These are phyloP conservation scores for Catonia carolina DNA, from an alignment of 2,888 invertebrate genomes.

Conservation along the genomic window DNA sequence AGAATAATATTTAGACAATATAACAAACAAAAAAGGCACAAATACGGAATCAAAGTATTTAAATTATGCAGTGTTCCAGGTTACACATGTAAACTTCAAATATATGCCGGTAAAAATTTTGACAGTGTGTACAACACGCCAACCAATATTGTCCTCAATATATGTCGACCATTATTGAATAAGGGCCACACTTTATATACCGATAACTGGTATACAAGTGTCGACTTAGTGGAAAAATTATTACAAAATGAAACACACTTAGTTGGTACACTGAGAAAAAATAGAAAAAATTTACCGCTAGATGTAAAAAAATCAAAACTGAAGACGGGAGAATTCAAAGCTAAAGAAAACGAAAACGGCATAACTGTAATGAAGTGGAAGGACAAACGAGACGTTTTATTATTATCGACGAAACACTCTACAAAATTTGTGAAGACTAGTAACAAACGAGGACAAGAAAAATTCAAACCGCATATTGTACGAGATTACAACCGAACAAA, in stretches of 20 bases:
- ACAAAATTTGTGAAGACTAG: background rate
- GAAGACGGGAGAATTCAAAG: slow-evolving; percentile 23
- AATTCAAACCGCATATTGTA: slow-evolving; percentile 34
- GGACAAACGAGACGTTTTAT: slow-evolving; percentile 26
- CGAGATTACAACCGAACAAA: slow-evolving; percentile 37
- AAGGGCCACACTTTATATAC: slow-evolving; percentile 11
- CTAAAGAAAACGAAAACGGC: slow-evolving; percentile 22
- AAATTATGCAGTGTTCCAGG: slow-evolving; percentile 35
- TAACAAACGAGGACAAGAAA: background rate
- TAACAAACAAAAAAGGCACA: slow-evolving; percentile 36
- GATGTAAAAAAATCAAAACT: slow-evolving; percentile 26
- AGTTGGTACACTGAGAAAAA: slow-evolving; percentile 28
- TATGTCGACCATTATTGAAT: slow-evolving; percentile 15
- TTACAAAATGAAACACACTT: slow-evolving; percentile 26
- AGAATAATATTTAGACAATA: slow-evolving; percentile 35
- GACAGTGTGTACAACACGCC: background rate
- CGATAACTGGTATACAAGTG: slow-evolving; percentile 29
- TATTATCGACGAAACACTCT: slow-evolving; percentile 24
- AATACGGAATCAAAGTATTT: slow-evolving; percentile 39
- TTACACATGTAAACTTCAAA: slow-evolving; percentile 36
- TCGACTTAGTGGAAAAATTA: slow-evolving; percentile 24
- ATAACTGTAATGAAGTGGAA: slow-evolving; percentile 26
- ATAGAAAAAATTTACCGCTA: slow-evolving; percentile 27
- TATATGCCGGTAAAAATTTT: slow-evolving; percentile 36
- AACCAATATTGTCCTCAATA: slow-evolving; percentile 11